Conservation (phyloP, 2,797 vertebrate species). For the Notoglanidium macrostoma region DNA sequence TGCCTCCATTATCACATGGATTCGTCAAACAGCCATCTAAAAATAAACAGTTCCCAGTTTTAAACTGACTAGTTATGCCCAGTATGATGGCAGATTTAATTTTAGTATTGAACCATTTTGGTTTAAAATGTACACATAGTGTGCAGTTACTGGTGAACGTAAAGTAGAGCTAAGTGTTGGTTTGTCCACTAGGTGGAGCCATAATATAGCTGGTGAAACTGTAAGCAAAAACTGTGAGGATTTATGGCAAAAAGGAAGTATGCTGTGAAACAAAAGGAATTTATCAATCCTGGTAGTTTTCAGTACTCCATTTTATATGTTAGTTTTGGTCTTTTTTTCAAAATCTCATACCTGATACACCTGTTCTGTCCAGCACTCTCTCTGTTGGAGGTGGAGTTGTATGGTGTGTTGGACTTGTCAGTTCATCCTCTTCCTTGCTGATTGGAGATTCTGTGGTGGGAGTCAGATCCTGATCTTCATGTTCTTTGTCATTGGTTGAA, state of each 20-base stretch:
- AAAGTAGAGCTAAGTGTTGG: not conserved
- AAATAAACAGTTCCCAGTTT: constrained; percentile 45
- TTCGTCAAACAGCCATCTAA: constrained; percentile 84
- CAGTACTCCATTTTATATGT: not conserved
- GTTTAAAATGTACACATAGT: not conserved
- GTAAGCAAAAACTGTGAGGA: not conserved
- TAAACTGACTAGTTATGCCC: not conserved
- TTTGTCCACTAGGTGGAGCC: constrained; percentile 61
- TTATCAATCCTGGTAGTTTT: not conserved
- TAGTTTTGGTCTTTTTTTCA: not conserved
- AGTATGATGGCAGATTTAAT: not conserved
- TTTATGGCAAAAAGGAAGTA: not conserved
- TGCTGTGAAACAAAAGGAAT: not conserved
- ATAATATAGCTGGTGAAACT: constrained; percentile 38
- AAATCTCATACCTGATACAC: constrained; percentile 73
- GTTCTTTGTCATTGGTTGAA: constrained; percentile 3
- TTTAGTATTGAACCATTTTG: not conserved
- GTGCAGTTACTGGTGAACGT: not conserved
- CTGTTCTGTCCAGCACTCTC: constrained; percentile 74
- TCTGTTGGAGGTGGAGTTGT: constrained; percentile 72
- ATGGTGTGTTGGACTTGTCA: constrained; percentile 49
- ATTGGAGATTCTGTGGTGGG: constrained; percentile 46
- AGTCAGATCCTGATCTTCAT: constrained; percentile 48
- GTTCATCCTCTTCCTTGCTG: constrained; percentile 56
- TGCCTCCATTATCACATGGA: constrained; percentile 90